Evolutionary conservation across 2,797 vertebrate species (phyloP).

Genomic region (Capromys pilorides): DNA sequence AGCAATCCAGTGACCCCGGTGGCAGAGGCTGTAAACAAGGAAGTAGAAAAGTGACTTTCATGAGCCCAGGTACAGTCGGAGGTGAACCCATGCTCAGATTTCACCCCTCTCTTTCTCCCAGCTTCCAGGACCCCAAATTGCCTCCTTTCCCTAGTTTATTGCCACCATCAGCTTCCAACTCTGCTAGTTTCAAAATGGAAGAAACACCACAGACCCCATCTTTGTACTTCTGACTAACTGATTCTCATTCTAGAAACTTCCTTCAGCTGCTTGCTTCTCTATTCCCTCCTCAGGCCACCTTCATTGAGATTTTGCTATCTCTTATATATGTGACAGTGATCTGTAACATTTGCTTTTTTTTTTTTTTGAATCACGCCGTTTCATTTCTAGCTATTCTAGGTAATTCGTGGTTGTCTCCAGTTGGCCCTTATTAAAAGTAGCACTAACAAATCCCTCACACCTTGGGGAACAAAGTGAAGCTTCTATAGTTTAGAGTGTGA

Average conservation of each 20-base stretch:
- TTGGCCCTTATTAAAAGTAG: background rate
- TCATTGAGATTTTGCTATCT: too few relatives aligned
- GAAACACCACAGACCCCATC: background rate
- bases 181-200: background rate
- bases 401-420: background rate
- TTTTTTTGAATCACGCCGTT: slow-evolving; percentile 18
- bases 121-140: background rate
- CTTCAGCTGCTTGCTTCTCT: background rate
- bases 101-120: background rate
- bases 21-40: background rate
- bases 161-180: background rate
- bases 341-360: background rate
- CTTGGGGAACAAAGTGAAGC: background rate
- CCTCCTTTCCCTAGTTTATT: background rate
- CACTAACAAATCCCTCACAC: background rate
- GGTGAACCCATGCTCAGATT: background rate
- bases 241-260: background rate
- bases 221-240: background rate
- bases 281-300: background rate
- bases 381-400: background rate
- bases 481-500: background rate
- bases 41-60: background rate
- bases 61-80: background rate
- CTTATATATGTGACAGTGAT: background rate
- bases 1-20: background rate